Evolutionary conservation across 2,888 invertebrate genomes (phyloP).

Genomic region (Brassicogethes aeneus): DNA sequence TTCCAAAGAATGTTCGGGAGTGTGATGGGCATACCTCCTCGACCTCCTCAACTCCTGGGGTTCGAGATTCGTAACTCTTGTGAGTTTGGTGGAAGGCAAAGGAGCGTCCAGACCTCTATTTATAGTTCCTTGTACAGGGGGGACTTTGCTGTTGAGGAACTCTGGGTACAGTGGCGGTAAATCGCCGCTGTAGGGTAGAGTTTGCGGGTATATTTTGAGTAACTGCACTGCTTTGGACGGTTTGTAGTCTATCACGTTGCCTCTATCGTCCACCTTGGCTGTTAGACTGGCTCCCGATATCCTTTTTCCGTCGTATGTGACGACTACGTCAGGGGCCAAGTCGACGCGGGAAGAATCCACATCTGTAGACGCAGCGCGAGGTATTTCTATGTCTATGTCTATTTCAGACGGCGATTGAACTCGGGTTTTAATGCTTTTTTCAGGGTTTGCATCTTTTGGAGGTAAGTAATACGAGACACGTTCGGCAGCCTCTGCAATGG

Average conservation of each 20-base stretch:
- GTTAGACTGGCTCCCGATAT: conserved; percentile 58
- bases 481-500: conserved; percentile 61
- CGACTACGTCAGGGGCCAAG: conserved; percentile 49
- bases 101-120: conserved; percentile 34
- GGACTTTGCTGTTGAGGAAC: conserved; percentile 7
- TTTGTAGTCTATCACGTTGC: conserved; percentile 27
- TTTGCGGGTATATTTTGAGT: conserved; percentile 59
- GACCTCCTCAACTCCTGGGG: conserved; percentile 13
- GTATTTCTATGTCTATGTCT: conserved; percentile 39
- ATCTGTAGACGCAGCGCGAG: conserved; percentile 22
- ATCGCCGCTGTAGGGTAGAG: conserved; percentile 65
- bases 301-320: conserved; percentile 69
- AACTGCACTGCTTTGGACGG: conserved; percentile 50
- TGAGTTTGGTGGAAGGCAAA: conserved; percentile 38
- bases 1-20: conserved; percentile 27
- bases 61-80: conserved; percentile 33
- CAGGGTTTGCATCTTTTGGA: too few relatives aligned
- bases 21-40: conserved; percentile 33
- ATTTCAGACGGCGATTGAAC: conserved; percentile 38
- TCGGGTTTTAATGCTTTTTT: too few relatives aligned
- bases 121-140: conserved; percentile 20
- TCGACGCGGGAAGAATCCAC: conserved; percentile 19
- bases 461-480: conserved; percentile 64
- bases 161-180: conserved; percentile 49
- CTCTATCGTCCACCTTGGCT: conserved; percentile 29